Evolutionary conservation across 2,113 vertebrate species (phyloP), one percentile per base, ranked within the genome.

Genomic region (Actenoides hombroni): DNA sequence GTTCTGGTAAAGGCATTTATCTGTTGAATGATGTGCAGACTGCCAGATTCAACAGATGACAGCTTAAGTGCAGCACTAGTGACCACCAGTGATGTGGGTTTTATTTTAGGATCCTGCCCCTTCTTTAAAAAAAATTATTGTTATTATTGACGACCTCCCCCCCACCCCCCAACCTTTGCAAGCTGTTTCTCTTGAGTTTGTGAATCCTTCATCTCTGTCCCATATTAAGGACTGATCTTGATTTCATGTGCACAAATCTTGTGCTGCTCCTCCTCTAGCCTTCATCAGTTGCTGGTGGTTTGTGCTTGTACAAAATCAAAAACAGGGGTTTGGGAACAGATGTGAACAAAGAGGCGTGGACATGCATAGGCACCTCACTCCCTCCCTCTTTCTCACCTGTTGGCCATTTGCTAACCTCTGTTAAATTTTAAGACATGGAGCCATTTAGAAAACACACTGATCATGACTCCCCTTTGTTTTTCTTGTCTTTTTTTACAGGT

Each of bases 1-100:
- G 89, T 70, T 98, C 98, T 98, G 98, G 87, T 97, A 98, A 98
- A 98, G 93, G 95, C 95, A 98, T 98, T 98, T 98, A 97, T 98
- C 98, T 98, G 95, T 75, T 87, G 88, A 96, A 97, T 42, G 93
- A 95, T 71, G 14, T 54, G 68, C 69, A 96, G 94, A 44, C 90
- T 97, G 97, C 97, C 97, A 98, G 96, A 97, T 96, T 97, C 96
- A 98, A 97, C 96, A 97, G 61, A 95, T 57, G 86, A 97, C 93
- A 94, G 74, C 85, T 95, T 97, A 97, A 97, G 94, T 69, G 76
- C 77, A 65, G 81, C 78, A 33, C 77, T 60, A 37, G 71, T 90
- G 74, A 90, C 94, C 93, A 97, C 97, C 94, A 95, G 60, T 40
- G 73, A 49, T 73, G 90, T 48, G 76, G 9, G 6, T 79, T 95